These are phyloP conservation scores for Diprion similis DNA, from an alignment of 1,140 invertebrate species.

Conservation along the genomic window DNA sequence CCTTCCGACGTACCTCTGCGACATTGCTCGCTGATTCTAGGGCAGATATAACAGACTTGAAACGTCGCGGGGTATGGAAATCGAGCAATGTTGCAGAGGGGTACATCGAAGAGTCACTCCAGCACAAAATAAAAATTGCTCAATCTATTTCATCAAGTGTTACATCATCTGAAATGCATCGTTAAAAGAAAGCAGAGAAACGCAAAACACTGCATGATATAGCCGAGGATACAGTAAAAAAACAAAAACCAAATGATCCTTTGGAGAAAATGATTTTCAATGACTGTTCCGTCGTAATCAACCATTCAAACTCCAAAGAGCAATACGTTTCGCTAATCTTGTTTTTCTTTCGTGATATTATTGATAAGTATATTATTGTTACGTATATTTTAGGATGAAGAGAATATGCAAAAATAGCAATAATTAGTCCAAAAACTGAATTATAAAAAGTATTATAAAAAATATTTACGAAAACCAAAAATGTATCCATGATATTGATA, in stretches of 20 bases:
- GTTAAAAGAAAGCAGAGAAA: neutral
- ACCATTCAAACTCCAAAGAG: neutral
- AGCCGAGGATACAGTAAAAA: neutral
- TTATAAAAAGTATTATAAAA: neutral
- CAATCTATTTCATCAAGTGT: neutral
- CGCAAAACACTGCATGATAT: neutral
- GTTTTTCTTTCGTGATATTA: neutral
- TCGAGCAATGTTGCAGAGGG: neutral
- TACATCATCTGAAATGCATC: neutral
- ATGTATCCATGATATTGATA: neutral
- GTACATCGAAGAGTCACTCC: slow-evolving; percentile 6
- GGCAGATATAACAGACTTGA: neutral
- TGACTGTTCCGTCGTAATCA: neutral
- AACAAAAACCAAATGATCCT: neutral
- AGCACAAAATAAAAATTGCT: slow-evolving; percentile 1
- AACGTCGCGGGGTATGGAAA: neutral
- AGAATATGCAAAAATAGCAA: neutral
- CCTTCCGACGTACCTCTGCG: slow-evolving; percentile 24
- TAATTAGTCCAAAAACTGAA: neutral
- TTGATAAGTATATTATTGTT: neutral
- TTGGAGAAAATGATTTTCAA: neutral
- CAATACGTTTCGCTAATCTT: neutral
- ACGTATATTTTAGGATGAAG: neutral
- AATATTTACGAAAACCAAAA: neutral
- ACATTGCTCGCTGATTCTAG: slow-evolving; percentile 19